Base-by-base conservation (phyloP, 2,888 invertebrate genomes). In the Diaprepes abbreviatus region DNA sequence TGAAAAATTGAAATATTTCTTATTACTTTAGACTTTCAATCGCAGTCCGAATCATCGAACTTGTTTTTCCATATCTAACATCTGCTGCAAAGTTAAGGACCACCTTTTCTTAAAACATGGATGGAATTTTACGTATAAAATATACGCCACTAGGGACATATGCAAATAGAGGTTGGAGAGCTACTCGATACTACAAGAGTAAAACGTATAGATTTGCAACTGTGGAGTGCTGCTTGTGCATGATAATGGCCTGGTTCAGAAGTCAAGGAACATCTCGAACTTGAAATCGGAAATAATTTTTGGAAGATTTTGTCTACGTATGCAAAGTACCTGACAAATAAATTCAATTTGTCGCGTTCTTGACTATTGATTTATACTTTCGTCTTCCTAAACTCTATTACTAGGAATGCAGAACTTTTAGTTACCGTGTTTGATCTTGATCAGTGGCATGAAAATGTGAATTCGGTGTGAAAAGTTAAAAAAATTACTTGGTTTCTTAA, bases 131-230 rank as follows among this genome's bases (percentile, higher is more conserved):
- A 14, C 35, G 31, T 55, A 67, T 67, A 68, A 68, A 63, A 43
- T 57, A 63, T 63, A 31, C 63, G 68, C 68, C 68, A 68, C 48
- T 12, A 38, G 63, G 63, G 68, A 63, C 68, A 68, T 68, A 68
- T 68, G 68, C 68, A 68, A 68, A 68, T 45, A 19, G 33, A 57
- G 40, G 35, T 21, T 52, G 48, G 54, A 60, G 59, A 66, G 59
- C 66, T 48, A 66, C 66, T 66, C 66, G 66, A 66, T 66, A 66
- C 50, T 58, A 19, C 36, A 24, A 14, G 33, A 59, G 43, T 43
- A 43, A 45, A 59, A 57, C 57, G 57, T 28, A 43, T 65, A 55
- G 66, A 66, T 58, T 66, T 66, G 58, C 48, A 58, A 58, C 48
- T 33, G 45, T 38, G 19, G 28, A 28, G 43, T 33, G 38, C 58